Evolutionary conservation across 2,888 invertebrate species (phyloP).

Genomic region (Hartigia nigra): DNA sequence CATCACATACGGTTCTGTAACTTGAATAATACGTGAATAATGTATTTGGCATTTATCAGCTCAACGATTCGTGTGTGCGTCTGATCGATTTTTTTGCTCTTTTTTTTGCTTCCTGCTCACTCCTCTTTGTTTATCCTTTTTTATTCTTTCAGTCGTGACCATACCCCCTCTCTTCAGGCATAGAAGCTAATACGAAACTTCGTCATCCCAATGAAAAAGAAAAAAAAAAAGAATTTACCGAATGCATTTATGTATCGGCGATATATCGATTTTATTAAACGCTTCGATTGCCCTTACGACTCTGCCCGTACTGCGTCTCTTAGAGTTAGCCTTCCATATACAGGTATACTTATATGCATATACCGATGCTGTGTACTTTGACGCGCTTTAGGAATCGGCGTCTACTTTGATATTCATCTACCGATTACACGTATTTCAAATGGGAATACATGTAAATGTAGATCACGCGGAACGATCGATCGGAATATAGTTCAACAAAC

Average conservation of each 20-base stretch:
- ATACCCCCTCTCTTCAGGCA: not conserved
- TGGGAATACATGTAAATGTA: constrained; percentile 27
- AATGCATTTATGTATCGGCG: constrained; percentile 61
- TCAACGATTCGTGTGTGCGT: not conserved
- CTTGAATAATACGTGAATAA: constrained; percentile 55
- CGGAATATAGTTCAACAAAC: constrained; percentile 6
- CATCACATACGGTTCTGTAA: constrained; percentile 26
- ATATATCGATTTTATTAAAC: constrained; percentile 18
- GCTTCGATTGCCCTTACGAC: not conserved
- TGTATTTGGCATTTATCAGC: constrained; percentile 52
- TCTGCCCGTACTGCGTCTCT: not conserved
- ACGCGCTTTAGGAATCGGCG: constrained; percentile 11
- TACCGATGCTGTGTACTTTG: not conserved
- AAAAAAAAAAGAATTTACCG: constrained; percentile 28
- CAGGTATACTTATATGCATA: not conserved
- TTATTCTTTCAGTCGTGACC: not conserved
- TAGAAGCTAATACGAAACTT: not conserved
- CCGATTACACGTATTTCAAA: constrained; percentile 33
- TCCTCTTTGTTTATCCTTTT: not conserved
- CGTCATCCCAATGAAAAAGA: not conserved
- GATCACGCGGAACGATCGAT: constrained; percentile 17
- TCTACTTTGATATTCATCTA: constrained; percentile 20
- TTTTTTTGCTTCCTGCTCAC: not conserved
- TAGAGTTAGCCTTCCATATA: not conserved
- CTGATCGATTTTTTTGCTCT: not conserved